Evolutionary conservation across 2,113 vertebrate species (phyloP), one percentile per base, ranked within the genome.

Genomic region (Catharus bicknelli): DNA sequence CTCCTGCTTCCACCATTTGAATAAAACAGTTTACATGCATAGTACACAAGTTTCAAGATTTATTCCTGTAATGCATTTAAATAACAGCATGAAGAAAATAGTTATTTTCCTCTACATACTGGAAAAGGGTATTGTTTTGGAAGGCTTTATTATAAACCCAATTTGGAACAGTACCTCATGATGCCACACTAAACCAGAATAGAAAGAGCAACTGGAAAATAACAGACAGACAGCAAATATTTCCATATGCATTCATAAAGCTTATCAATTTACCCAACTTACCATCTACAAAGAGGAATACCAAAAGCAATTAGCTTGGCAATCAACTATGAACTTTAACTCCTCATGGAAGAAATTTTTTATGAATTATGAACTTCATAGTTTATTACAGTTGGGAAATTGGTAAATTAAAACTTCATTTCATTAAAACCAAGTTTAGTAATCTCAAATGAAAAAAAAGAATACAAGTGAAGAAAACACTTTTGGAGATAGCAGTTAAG

Each of bases 101-200:
- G 21, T 68, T 63, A 25, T 50, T 86, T 74, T 66, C 21, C 16
- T 70, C 29, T 51, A 27, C 7, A 16, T 38, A 45, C 68, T 25
- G 13, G 16, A 66, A 90, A 69, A 43, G 1, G 1, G 0, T 9
- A 20, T 8, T 0, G 1, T n/a, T 88, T 70, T 84, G 8, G 18
- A 87, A 78, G 26, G 22, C 26, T 58, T 78, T n/a, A 61, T 30
- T 45, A 48, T 8, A 86, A 64, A 76, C 14, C 9, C 19, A 11
- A 26, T 30, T 61, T 91, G 67, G 45, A 88, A 54, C 6, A 85
- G 21, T 18, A 74, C 17, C 11, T 53, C 27, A 76, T 2, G 7
- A 12, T 32, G 53, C 8, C 43, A 47, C 20, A 54, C 8, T 34
- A 54, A 78, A 58, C 8, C 25, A 29, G 9, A 23, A 36, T 3